phyloP scores from a whole-genome alignment of 2,797 vertebrate genomes.

The Pipistrellus pygmaeus region DNA sequence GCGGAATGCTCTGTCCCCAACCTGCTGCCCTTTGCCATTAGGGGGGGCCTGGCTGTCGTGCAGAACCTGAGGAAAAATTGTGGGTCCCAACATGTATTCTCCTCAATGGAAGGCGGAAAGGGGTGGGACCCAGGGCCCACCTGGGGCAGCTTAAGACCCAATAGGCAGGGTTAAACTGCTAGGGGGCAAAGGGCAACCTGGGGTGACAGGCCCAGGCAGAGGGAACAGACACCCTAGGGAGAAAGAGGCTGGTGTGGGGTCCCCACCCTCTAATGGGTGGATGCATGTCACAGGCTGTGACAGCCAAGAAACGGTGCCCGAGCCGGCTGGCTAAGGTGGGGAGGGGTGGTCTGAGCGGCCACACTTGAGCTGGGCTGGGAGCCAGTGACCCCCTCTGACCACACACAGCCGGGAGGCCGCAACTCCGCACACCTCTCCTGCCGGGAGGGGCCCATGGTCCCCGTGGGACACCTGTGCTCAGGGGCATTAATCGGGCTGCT shows the following conservation, averaged over 20 bases:
- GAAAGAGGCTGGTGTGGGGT: neutral
- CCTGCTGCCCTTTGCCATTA: constrained; percentile 85
- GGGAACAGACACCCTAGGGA: neutral
- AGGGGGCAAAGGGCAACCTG: neutral
- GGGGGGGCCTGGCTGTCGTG: constrained; percentile 85
- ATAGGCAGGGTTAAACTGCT: neutral
- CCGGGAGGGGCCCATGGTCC: constrained; percentile 72
- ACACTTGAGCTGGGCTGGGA: neutral
- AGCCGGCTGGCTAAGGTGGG: neutral
- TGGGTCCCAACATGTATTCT: neutral
- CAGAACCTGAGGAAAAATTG: constrained; percentile 83
- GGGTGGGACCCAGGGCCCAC: neutral
- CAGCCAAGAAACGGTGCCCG: neutral
- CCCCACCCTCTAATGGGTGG: neutral
- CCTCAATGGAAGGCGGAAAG: neutral
- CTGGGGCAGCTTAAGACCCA: neutral
- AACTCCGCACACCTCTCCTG: neutral
- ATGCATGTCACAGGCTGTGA: neutral
- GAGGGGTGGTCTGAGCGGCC: neutral
- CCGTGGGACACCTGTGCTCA: constrained; percentile 44
- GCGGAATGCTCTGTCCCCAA: constrained; percentile 86
- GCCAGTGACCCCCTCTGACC: constrained; percentile 20
- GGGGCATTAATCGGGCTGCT: neutral
- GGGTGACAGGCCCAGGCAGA: neutral
- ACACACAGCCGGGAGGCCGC: constrained; percentile 33